Conservation (phyloP, 2,113 vertebrate genomes). For the Alectura lathami region DNA sequence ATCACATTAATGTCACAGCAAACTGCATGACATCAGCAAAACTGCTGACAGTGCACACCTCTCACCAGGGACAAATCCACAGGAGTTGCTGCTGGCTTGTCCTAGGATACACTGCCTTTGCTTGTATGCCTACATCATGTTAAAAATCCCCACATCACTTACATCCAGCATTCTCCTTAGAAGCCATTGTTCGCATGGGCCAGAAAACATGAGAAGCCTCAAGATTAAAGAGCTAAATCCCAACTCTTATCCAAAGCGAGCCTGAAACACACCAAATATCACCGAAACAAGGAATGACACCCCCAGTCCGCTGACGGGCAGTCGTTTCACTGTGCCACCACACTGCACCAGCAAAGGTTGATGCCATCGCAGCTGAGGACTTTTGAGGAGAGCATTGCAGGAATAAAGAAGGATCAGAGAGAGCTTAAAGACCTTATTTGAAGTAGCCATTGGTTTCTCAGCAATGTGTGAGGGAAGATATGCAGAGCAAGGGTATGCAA, state of each 20-base stretch:
- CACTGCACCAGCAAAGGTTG: background rate
- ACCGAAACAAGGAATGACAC: background rate
- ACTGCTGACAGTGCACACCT: background rate
- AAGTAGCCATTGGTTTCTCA: background rate
- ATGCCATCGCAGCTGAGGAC: background rate
- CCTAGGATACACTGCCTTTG: background rate
- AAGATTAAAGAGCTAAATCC: background rate
- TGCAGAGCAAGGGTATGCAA: background rate
- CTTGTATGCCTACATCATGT: background rate
- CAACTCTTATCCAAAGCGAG: background rate
- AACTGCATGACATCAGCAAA: background rate
- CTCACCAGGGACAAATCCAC: background rate
- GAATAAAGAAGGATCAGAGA: background rate
- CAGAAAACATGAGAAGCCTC: background rate
- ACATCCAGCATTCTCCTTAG: background rate
- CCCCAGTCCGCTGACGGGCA: fast-evolving
- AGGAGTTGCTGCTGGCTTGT: background rate
- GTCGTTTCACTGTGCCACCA: background rate
- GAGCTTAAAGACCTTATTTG: background rate
- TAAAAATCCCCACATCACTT: background rate
- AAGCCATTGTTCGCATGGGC: background rate
- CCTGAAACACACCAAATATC: background rate
- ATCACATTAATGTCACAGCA: background rate
- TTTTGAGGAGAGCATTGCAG: background rate
- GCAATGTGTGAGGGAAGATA: background rate